A percentile compares a stretch with the other conserved stretches of the same genome.
Evolutionary conservation across 1,140 invertebrate genomes (phyloP).

Genomic region (Bombus breviceps): DNA sequence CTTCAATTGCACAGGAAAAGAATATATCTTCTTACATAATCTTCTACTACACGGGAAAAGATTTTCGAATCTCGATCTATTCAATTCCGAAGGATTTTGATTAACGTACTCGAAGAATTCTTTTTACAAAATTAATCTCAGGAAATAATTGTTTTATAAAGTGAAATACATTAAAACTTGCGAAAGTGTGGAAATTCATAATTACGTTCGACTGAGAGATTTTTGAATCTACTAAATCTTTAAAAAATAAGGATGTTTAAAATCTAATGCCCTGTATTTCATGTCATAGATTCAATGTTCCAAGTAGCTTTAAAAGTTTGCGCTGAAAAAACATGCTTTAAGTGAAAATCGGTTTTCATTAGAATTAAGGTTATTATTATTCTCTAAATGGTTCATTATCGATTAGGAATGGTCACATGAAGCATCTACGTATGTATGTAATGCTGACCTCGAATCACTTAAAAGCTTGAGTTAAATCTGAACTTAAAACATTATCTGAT

Average conservation of each 20-base stretch:
- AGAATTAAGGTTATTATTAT: background rate
- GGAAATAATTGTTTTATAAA: background rate
- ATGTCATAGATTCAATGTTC: background rate
- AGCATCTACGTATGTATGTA: background rate
- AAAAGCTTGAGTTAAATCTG: background rate
- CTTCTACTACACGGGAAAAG: too few species aligned
- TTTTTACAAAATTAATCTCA: too few species aligned
- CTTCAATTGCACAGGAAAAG: too few species aligned
- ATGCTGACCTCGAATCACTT: too few species aligned
- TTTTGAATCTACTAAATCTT: too few species aligned
- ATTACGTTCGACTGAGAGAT: background rate
- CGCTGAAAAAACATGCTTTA: background rate
- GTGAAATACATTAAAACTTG: background rate
- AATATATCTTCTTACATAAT: too few species aligned
- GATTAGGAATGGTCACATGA: background rate
- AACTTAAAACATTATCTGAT: conserved; percentile 8
- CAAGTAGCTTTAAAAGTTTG: too few species aligned
- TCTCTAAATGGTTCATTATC: background rate
- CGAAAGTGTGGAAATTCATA: background rate
- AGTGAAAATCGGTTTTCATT: background rate
- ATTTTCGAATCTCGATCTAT: too few species aligned
- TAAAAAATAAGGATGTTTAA: background rate
- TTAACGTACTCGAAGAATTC: too few species aligned
- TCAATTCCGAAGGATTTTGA: too few species aligned
- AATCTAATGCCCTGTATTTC: background rate